Percentiles rank a stretch among this genome's conserved stretches.
Evolutionary conservation across 2,113 vertebrate species (phyloP).

Genomic region (Atractosteus spatula): DNA sequence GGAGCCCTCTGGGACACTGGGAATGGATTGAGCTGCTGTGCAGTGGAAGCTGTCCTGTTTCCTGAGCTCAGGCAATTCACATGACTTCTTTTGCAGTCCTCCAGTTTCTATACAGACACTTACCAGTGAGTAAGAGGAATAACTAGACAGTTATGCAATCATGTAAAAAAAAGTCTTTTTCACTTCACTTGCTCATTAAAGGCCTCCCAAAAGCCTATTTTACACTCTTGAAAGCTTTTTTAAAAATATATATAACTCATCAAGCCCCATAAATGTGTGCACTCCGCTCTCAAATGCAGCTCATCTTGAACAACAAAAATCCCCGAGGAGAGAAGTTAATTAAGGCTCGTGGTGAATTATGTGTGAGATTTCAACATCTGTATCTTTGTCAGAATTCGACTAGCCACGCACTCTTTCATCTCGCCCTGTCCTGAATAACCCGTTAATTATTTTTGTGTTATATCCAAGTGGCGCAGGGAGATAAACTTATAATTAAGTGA

Average conservation of each 20-base stretch:
- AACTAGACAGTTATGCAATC: too few relatives aligned
- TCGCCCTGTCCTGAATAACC: background rate
- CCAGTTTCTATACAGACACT: too few relatives aligned
- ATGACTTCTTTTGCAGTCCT: too few relatives aligned
- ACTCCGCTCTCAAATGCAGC: background rate
- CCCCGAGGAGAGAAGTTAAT: slow-evolving; percentile 3
- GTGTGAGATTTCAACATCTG: slow-evolving; percentile 14
- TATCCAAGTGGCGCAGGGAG: too few relatives aligned
- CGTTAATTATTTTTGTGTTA: slow-evolving; percentile 2
- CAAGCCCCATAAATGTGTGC: background rate
- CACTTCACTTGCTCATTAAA: background rate
- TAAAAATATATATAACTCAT: too few relatives aligned
- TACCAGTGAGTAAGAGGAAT: too few relatives aligned
- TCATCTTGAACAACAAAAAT: background rate
- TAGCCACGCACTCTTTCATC: background rate
- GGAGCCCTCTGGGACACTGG: too few relatives aligned
- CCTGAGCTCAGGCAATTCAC: too few relatives aligned
- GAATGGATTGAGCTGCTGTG: too few relatives aligned
- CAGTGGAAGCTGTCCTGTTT: too few relatives aligned
- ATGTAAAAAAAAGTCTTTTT: background rate
- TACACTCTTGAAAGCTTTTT: background rate
- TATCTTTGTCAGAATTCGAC: background rate
- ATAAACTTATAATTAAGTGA: too few relatives aligned
- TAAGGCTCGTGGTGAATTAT: slow-evolving; percentile 17
- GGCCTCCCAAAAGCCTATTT: slow-evolving; percentile 6